phyloP scores from a whole-genome alignment of 2,797 vertebrate species.

The Ceryle rudis region DNA sequence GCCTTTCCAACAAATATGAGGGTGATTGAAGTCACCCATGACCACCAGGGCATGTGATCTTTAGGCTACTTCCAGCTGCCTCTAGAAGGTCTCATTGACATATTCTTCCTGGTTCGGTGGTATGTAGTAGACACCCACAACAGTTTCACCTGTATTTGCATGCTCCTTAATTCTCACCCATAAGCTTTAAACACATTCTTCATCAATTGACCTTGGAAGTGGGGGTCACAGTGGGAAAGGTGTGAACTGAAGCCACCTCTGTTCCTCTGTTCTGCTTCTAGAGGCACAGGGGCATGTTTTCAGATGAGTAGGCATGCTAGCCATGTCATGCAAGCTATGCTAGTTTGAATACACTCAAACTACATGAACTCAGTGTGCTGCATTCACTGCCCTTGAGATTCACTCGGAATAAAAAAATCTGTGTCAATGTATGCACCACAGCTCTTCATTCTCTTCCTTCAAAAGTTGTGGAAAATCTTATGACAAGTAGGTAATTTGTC shows the following conservation, averaged over 20 bases:
- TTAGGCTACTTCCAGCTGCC: too few relatives aligned
- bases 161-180: too few relatives aligned
- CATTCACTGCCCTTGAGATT: neutral
- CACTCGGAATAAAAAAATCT: neutral
- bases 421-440: neutral
- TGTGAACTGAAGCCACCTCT: neutral
- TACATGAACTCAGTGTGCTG: neutral
- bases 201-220: neutral
- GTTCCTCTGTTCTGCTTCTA: neutral
- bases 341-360: neutral
- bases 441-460: neutral
- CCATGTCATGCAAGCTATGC: neutral
- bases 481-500: neutral
- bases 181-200: too few relatives aligned
- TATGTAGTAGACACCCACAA: too few relatives aligned
- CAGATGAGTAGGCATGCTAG: neutral
- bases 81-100: too few relatives aligned
- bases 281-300: neutral
- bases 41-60: too few relatives aligned
- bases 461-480: neutral
- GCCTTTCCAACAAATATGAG: too few relatives aligned
- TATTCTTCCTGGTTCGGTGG: too few relatives aligned
- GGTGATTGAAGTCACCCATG: too few relatives aligned
- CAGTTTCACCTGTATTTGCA: too few relatives aligned
- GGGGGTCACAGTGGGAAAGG: neutral